A percentile compares a stretch with the other conserved stretches of the same genome.
phyloP scores from a whole-genome alignment of 2,888 invertebrate species.

The Yponomeuta plumbellus region DNA sequence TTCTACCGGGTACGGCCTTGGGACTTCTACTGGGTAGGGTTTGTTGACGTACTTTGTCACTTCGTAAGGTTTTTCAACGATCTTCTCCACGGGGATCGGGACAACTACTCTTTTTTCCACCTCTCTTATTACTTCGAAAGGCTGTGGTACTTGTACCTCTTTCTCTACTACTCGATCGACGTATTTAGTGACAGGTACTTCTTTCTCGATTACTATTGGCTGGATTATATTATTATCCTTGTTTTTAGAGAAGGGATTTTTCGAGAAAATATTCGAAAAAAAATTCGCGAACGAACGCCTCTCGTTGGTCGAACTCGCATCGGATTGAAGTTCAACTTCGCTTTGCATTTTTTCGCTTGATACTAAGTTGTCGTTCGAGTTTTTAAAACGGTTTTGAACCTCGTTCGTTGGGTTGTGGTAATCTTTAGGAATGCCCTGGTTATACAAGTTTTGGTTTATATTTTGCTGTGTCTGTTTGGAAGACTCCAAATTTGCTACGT shows the following conservation, averaged over 20 bases:
- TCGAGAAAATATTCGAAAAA: not conserved
- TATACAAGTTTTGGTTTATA: slow-evolving; percentile 43
- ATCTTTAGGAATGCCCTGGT: slow-evolving; percentile 50
- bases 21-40: slow-evolving; percentile 74
- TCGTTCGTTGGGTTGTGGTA: slow-evolving; percentile 39
- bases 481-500: slow-evolving; percentile 53
- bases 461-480: slow-evolving; percentile 52
- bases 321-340: slow-evolving; percentile 46
- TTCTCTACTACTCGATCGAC: slow-evolving; percentile 63
- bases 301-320: slow-evolving; percentile 34
- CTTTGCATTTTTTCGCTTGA: slow-evolving; percentile 51
- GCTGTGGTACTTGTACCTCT: slow-evolving; percentile 60
- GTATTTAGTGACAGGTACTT: slow-evolving; percentile 64
- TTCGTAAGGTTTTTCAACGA: slow-evolving; percentile 73
- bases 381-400: slow-evolving; percentile 31
- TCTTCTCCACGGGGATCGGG: slow-evolving; percentile 67
- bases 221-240: slow-evolving; percentile 56
- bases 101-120: slow-evolving; percentile 63
- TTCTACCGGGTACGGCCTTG: slow-evolving; percentile 43
- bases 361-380: slow-evolving; percentile 46
- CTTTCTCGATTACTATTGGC: slow-evolving; percentile 65
- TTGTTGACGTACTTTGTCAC: slow-evolving; percentile 74
- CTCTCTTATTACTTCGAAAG: slow-evolving; percentile 49
- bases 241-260: slow-evolving; percentile 26
- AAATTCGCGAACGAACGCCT: slow-evolving; percentile 37